Evolutionary conservation across 2,797 vertebrate genomes (phyloP), one percentile per base, ranked within the genome.

Genomic region (Serranus cabrilla): DNA sequence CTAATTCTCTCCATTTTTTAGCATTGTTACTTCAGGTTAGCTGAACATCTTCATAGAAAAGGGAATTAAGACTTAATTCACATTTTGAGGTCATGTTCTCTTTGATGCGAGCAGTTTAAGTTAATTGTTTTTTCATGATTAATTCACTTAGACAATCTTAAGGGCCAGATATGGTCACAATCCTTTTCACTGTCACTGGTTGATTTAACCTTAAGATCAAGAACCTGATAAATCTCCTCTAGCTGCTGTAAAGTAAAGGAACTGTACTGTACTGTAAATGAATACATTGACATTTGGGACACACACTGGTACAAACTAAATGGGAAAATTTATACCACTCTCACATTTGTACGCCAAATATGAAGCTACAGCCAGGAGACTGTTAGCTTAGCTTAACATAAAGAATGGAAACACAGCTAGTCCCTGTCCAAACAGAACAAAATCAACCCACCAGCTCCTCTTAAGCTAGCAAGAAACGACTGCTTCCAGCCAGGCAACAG

Each of bases 91-190:
- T 0, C n/a, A 23, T 47, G 9, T 18, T 66, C 31, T 76, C 59
- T 80, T 72, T 56, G 20, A 68, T 50, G 39, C 61, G 39, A 52
- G 34, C 42, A 13, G 17, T 67, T 68, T 67, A 18, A 57, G 43
- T 47, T 37, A 23, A 40, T 74, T 9, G 11, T 20, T 20, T 70
- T 61, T 65, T 31, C 17, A 40, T 14, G 25, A 52, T 27, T 50
- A 45, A 51, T 75, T 64, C 0, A 62, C 51, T 34, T 18, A 11
- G 49, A 11, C 11, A 50, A 31, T 51, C 45, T 31, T 58, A 16
- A 39, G 14, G 13, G 43, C 5, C 23, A 21, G 23, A 37, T 16
- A 49, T 21, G 13, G 34, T 21, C 42, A 50, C 20, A 46, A 46
- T 11, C 18, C 13, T 46, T 34, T 34, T 34, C 34, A 34, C 12